Percentiles rank a stretch among this genome's conserved stretches.
Evolutionary conservation across 1,140 invertebrate species (phyloP).

Genomic region (Penaeus chinensis): DNA sequence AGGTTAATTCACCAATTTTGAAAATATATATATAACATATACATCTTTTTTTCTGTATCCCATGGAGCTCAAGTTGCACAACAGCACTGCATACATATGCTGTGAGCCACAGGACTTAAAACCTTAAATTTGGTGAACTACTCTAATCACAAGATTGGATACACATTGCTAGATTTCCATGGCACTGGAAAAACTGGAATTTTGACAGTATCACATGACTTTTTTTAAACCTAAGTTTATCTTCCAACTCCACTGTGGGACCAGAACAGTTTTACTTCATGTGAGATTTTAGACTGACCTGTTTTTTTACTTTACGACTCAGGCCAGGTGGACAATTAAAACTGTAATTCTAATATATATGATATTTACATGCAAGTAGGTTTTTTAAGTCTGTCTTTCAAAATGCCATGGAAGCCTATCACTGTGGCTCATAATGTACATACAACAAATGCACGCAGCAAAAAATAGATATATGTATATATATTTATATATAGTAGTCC

Average conservation of each 20-base stretch:
- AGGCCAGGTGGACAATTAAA: too few species aligned
- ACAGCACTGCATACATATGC: slow-evolving; percentile 41
- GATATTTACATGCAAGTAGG: not conserved
- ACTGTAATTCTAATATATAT: not conserved
- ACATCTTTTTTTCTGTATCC: slow-evolving; percentile 33
- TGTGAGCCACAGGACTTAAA: slow-evolving; percentile 36
- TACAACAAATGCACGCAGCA: slow-evolving; percentile 62
- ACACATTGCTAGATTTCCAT: slow-evolving; percentile 54
- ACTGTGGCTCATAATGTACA: slow-evolving; percentile 54
- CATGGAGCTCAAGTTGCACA: slow-evolving; percentile 43
- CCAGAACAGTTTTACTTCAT: too few species aligned
- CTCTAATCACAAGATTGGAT: slow-evolving; percentile 59
- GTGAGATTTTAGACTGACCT: not conserved
- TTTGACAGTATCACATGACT: too few species aligned
- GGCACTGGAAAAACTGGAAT: slow-evolving; percentile 24
- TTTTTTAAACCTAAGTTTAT: too few species aligned
- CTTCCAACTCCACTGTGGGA: too few species aligned
- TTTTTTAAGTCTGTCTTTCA: not conserved
- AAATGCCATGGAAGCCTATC: slow-evolving; percentile 55
- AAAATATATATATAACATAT: slow-evolving; percentile 60
- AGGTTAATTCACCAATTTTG: slow-evolving; percentile 60
- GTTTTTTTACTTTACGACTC: not conserved
- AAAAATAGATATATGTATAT: slow-evolving; percentile 61
- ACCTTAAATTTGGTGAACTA: slow-evolving; percentile 54
- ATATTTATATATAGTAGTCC: slow-evolving; percentile 59